Evolutionary conservation across 2,888 invertebrate genomes (phyloP), one percentile per base, ranked within the genome.

Genomic region (Drosophila greeni): DNA sequence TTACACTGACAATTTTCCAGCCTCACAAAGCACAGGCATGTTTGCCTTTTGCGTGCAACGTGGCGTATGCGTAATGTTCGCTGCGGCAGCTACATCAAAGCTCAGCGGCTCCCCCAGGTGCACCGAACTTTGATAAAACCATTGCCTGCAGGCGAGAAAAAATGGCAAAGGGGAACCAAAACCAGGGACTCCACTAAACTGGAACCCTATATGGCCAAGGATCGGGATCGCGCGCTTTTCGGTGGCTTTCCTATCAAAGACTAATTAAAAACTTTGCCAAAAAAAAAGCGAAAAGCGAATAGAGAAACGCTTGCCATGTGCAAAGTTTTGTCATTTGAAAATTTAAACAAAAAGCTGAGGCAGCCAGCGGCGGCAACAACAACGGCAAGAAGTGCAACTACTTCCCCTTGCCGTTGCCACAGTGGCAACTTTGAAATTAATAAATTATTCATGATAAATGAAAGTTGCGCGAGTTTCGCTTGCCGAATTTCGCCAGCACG

Each of bases 221-320:
- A 42, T 53, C 33, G 33, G 65, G 43, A 64, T 56, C 55, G 55
- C 55, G 9, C n/a, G 18, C 33, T 69, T 81, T 81, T 82, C 56
- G 66, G 76, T 84, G 73, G 70, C 81, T 82, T 80, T 80, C 83
- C 85, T 76, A 80, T 80, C 79, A 80, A 80, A 76, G 83, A 84
- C 79, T 80, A 80, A 80, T 80, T 80, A 80, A 84, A 80, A 80
- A 80, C 85, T 80, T 80, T 84, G 66, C 73, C 72, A 81, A 65
- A 65, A 82, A 69, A 84, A 62, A 69, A 18, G 3, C 2, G 20
- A 2, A 64, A 12, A 12, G 24, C 2, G 24, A 47, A 29, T n/a
- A 36, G 36, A 51, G 29, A 47, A 60, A 34, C 49, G 51, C 48
- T 37, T 61, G 53, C 62, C 64, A 70, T 70, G 56, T 67, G 47